Evolutionary conservation across 2,113 vertebrate genomes (phyloP).

Genomic region (Pleuronectes platessa): DNA sequence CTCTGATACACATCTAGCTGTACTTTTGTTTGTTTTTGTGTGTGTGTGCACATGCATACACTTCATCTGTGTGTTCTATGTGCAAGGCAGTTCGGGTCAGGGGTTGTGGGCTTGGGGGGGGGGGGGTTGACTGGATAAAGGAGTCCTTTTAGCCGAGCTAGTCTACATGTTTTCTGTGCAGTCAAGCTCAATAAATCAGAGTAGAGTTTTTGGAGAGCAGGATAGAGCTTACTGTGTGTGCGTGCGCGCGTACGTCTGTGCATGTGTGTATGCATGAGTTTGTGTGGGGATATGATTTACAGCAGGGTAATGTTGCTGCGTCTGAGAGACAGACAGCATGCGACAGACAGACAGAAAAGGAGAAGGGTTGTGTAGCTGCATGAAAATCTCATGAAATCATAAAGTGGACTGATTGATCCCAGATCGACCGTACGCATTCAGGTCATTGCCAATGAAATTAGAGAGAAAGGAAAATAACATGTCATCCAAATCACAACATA

Average conservation of each 20-base stretch:
- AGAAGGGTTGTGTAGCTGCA: neutral
- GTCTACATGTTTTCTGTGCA: slow-evolving; percentile 59
- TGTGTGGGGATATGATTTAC: neutral
- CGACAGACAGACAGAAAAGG: neutral
- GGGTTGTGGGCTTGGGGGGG: slow-evolving; percentile 3
- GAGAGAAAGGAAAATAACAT: neutral
- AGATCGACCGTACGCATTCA: neutral
- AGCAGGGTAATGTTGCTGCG: slow-evolving; percentile 1
- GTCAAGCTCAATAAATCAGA: slow-evolving; percentile 70
- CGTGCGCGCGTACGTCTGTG: neutral
- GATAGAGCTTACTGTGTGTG: slow-evolving; percentile 16
- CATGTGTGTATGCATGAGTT: slow-evolving; percentile 9
- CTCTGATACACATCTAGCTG: neutral
- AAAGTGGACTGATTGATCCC: neutral
- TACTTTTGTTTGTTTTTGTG: neutral
- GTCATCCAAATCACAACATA: neutral
- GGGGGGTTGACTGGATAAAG: slow-evolving; percentile 45
- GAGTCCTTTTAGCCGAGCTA: slow-evolving; percentile 55
- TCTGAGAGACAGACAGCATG: neutral
- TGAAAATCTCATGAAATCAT: too few species aligned
- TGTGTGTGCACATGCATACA: neutral
- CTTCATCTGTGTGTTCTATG: slow-evolving; percentile 4
- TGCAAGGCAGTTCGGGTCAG: neutral
- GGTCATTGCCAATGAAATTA: neutral
- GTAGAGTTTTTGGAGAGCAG: slow-evolving; percentile 57